Conservation (phyloP, 2,797 vertebrate species). For the Crenuchus spilurus region DNA sequence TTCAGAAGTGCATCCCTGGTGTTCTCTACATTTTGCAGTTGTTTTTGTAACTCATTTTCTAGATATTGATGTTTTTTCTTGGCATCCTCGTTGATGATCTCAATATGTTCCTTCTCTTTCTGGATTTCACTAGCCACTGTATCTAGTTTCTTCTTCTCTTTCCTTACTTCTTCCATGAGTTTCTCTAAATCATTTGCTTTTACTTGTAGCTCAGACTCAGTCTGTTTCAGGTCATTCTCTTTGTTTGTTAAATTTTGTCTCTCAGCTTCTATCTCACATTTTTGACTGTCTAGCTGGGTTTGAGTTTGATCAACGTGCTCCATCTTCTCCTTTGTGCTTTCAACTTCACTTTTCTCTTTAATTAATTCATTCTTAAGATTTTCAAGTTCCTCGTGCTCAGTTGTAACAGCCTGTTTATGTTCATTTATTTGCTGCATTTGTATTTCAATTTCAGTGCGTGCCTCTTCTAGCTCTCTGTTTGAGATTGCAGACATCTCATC, state of each 20-base stretch:
- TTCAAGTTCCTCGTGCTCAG: conserved; percentile 7
- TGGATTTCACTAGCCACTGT: conserved; percentile 15
- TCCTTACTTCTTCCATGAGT: conserved; percentile 16
- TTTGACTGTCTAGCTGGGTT: conserved; percentile 26
- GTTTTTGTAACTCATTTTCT: conserved; percentile 19
- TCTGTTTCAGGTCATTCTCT: neutral
- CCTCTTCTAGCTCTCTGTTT: neutral
- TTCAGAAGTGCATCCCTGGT: neutral
- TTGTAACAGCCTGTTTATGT: conserved; percentile 9
- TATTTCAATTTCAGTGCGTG: neutral
- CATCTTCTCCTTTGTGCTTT: conserved; percentile 40
- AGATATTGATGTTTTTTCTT: conserved; percentile 3
- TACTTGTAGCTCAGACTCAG: conserved; percentile 18
- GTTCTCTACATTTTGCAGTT: conserved; percentile 25
- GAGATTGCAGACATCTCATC: neutral
- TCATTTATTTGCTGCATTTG: neutral
- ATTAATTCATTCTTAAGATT: neutral
- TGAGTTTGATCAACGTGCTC: conserved; percentile 30
- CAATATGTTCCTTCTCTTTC: conserved; percentile 18
- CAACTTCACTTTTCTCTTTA: conserved; percentile 34
- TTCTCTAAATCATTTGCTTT: conserved; percentile 15
- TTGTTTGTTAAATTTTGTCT: conserved; percentile 1
- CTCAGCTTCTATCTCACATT: conserved; percentile 15
- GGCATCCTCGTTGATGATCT: neutral
- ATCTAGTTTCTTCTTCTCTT: conserved; percentile 17